These are phyloP conservation scores for Stictocephala bisonia DNA, from an alignment of 2,888 invertebrate species.

Conservation along the genomic window DNA sequence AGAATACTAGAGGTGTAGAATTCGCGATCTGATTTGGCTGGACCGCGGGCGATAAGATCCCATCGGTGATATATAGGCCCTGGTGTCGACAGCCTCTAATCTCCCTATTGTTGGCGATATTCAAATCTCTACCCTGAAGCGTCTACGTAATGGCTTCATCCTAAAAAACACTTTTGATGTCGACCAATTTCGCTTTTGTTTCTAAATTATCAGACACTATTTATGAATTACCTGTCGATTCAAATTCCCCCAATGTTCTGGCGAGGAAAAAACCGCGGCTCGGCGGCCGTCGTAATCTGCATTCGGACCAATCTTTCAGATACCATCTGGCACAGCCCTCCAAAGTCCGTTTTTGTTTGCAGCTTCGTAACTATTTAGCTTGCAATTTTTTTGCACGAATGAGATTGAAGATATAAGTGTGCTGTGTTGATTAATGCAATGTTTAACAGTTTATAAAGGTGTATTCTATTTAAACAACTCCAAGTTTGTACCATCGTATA, in stretches of 20 bases:
- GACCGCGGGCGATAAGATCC: slow-evolving; percentile 29
- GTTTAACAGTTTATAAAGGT: no score
- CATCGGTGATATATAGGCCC: slow-evolving; percentile 37
- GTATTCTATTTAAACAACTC: no score
- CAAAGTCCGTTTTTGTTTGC: no score
- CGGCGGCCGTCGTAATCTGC: neutral
- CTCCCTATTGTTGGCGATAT: slow-evolving; percentile 38
- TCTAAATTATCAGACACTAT: slow-evolving; percentile 26
- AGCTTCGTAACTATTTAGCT: no score
- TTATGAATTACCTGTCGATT: slow-evolving; percentile 33
- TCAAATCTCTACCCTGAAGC: slow-evolving; percentile 27
- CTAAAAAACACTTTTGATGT: slow-evolving; percentile 39
- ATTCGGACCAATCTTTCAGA: slow-evolving; percentile 9
- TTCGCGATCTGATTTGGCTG: slow-evolving; percentile 28
- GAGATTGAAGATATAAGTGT: no score
- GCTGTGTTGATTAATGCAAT: no score
- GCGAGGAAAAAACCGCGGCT: neutral
- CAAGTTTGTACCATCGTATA: no score
- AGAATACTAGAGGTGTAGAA: slow-evolving; percentile 12
- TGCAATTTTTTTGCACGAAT: no score
- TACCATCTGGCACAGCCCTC: no score
- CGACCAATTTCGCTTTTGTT: slow-evolving; percentile 31
- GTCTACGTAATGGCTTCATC: slow-evolving; percentile 36
- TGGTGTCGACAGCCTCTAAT: slow-evolving; percentile 38
- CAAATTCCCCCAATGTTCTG: neutral